A percentile compares a stretch with the other conserved stretches of the same genome.
Evolutionary conservation across 2,888 invertebrate genomes (phyloP).

Genomic region (Hedychridium roseum): DNA sequence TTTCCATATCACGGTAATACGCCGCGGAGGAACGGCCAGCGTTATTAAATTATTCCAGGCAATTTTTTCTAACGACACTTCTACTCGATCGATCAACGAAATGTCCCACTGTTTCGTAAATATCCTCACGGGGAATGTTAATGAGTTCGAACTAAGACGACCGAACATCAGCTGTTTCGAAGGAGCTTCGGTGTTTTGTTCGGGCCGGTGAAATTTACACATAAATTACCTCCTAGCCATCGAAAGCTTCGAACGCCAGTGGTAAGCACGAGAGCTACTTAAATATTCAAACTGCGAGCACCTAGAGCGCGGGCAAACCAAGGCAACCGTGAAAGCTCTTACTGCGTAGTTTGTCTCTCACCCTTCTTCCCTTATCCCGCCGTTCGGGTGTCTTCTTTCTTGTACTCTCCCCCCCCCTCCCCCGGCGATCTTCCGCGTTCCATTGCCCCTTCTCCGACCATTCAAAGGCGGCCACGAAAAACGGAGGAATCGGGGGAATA

Average conservation of each 20-base stretch:
- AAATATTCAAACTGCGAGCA: conserved; percentile 31
- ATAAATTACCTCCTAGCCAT: conserved; percentile 20
- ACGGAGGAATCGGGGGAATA: conserved; percentile 14
- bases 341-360: conserved; percentile 17
- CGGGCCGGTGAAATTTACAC: conserved; percentile 13
- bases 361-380: conserved; percentile 1
- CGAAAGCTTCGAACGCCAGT: conserved; percentile 18
- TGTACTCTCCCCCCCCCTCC: conserved; percentile 1
- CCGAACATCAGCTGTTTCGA: conserved; percentile 3
- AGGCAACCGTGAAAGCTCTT: conserved; percentile 36
- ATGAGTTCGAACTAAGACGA: conserved; percentile 1
- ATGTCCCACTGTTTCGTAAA: background rate
- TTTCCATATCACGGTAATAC: conserved; percentile 21
- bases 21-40: no score
- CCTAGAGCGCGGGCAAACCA: conserved; percentile 22
- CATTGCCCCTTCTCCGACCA: background rate
- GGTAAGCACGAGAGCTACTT: conserved; percentile 18
- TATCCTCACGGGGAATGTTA: background rate
- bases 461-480: conserved; percentile 4
- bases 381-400: no score
- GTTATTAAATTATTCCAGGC: no score
- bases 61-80: no score
- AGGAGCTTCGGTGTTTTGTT: conserved; percentile 3
- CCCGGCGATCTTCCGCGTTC: background rate
- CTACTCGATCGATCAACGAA: no score